phyloP scores from a whole-genome alignment of 2,113 vertebrate genomes.

The Neodon shergylaensis region DNA sequence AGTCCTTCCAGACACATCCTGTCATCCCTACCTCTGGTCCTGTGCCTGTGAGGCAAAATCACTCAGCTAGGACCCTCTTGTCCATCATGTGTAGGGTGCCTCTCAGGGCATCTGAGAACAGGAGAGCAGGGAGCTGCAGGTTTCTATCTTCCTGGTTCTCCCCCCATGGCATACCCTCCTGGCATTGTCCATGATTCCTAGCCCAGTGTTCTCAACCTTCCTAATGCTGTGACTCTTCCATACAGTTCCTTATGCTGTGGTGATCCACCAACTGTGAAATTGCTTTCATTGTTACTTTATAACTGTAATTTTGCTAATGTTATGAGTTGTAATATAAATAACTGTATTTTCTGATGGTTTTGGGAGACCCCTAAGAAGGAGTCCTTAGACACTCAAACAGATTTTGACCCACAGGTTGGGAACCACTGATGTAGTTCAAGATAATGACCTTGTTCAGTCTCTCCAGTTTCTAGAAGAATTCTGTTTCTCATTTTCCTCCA shows the following conservation, averaged over 20 bases:
- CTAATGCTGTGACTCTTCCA: not conserved
- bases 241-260: not conserved
- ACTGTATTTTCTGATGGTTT: not conserved
- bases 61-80: too few species aligned
- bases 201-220: not conserved
- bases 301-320: not conserved
- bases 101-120: not conserved
- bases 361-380: not conserved
- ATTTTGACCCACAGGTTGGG: not conserved
- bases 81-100: not conserved
- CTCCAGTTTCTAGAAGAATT: not conserved
- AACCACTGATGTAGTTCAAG: not conserved
- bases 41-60: too few species aligned
- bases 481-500: too few species aligned
- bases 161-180: accelerated
- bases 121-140: accelerated
- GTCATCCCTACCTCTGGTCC: too few species aligned
- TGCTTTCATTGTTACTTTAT: not conserved
- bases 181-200: not conserved
- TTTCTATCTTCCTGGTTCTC: accelerated
- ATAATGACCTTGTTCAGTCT: too few species aligned
- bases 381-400: not conserved
- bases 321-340: not conserved
- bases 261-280: not conserved
- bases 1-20: not conserved